These are phyloP conservation scores for Idaea straminata DNA, from an alignment of 2,888 invertebrate species.

Conservation along the genomic window DNA sequence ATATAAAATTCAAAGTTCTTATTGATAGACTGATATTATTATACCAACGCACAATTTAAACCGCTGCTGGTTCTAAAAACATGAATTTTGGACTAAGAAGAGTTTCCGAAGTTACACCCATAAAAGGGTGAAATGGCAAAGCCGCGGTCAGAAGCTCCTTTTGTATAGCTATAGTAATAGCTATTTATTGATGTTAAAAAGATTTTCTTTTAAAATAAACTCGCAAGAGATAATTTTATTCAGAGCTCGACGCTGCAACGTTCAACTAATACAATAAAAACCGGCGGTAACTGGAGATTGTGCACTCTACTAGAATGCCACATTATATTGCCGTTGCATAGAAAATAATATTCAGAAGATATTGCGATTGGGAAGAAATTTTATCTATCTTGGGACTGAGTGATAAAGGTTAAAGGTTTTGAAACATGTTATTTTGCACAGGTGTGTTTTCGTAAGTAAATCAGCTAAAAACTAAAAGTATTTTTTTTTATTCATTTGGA, in stretches of 20 bases:
- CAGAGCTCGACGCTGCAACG: background rate
- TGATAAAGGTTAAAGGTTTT: background rate
- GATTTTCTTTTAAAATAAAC: background rate
- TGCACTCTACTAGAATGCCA: background rate
- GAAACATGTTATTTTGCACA: background rate
- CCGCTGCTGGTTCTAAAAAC: too few species aligned
- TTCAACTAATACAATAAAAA: background rate
- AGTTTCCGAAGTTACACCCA: too few species aligned
- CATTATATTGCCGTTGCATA: background rate
- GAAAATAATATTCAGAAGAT: background rate
- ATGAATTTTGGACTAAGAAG: too few species aligned
- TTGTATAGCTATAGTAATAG: background rate
- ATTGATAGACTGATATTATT: too few species aligned
- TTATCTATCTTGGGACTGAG: background rate
- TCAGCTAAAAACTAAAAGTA: too few species aligned
- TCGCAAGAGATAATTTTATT: background rate
- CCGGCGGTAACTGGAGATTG: background rate
- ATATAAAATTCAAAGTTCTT: too few species aligned
- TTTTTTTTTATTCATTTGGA: too few species aligned
- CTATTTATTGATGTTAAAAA: background rate
- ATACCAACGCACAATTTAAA: too few species aligned
- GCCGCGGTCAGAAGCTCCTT: too few species aligned
- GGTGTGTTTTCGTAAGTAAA: too few species aligned
- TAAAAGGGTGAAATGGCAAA: too few species aligned
- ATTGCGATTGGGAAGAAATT: background rate